Percentiles rank a stretch among this genome's conserved stretches.
phyloP scores from a whole-genome alignment of 2,113 vertebrate genomes.

The Melanerpes aurifrons region DNA sequence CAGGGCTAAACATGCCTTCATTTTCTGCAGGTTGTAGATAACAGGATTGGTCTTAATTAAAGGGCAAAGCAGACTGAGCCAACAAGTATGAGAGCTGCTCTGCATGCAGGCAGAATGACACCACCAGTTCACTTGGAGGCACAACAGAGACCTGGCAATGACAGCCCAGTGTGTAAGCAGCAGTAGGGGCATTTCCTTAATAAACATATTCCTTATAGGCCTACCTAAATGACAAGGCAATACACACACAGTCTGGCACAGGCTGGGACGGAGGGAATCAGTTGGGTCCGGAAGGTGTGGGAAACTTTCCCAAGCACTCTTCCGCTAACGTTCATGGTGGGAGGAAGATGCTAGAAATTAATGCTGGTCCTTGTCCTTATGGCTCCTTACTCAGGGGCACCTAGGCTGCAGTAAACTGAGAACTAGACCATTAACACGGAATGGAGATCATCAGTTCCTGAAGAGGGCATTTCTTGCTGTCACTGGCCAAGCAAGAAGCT shows the following conservation, averaged over 20 bases:
- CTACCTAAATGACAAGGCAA: not conserved
- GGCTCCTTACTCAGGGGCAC: not conserved
- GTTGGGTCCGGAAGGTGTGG: not conserved
- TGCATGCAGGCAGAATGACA: not conserved
- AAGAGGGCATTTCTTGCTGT: not conserved
- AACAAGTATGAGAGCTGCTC: not conserved
- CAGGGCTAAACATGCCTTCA: not conserved
- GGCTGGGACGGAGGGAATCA: not conserved
- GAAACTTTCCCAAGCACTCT: not conserved
- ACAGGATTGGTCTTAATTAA: slow-evolving; percentile 20
- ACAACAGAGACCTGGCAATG: not conserved
- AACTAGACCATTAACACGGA: not conserved
- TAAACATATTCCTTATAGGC: not conserved
- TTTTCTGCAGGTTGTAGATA: not conserved
- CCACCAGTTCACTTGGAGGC: not conserved
- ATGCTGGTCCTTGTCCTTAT: not conserved
- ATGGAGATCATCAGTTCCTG: not conserved
- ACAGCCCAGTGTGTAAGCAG: not conserved
- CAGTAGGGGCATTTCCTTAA: not conserved
- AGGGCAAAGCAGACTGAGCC: not conserved
- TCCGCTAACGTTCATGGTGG: not conserved
- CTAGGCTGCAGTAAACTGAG: not conserved
- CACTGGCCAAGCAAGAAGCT: not conserved
- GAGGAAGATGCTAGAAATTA: not conserved
- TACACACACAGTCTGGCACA: not conserved